Evolutionary conservation across 1,140 invertebrate species (phyloP).

Genomic region (Drosophila jambulina): DNA sequence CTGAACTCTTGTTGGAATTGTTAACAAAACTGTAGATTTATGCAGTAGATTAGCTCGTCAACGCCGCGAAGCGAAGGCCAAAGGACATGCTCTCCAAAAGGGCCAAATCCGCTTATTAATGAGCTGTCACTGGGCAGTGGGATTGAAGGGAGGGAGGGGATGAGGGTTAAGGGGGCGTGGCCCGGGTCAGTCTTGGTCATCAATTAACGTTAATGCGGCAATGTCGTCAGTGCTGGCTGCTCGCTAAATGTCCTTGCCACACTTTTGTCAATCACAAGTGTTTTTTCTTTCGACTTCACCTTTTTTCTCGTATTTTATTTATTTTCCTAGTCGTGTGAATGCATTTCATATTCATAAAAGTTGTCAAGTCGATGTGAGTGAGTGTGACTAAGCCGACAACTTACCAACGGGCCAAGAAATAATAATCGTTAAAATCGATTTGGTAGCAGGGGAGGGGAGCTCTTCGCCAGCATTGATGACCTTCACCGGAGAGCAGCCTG

Average conservation of each 20-base stretch:
- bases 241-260: slow-evolving; percentile 70
- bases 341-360: slow-evolving; percentile 76
- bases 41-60: slow-evolving; percentile 78
- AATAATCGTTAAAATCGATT: slow-evolving; percentile 81
- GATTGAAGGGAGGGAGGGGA: neutral
- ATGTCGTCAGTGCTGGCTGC: slow-evolving; percentile 40
- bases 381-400: slow-evolving; percentile 63
- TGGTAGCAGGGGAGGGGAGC: slow-evolving; percentile 22
- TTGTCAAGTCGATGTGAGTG: slow-evolving; percentile 31
- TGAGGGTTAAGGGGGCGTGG: slow-evolving; percentile 15
- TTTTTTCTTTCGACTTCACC: slow-evolving; percentile 3
- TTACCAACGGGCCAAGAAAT: slow-evolving; percentile 45
- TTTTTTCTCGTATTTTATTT: neutral
- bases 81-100: slow-evolving; percentile 43
- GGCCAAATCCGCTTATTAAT: slow-evolving; percentile 78
- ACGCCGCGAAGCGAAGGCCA: slow-evolving; percentile 54
- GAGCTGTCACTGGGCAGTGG: slow-evolving; percentile 63
- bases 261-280: slow-evolving; percentile 77
- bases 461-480: slow-evolving; percentile 56
- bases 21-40: slow-evolving; percentile 80
- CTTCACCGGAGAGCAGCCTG: slow-evolving; percentile 56
- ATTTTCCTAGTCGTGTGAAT: slow-evolving; percentile 50
- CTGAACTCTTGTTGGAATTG: slow-evolving; percentile 61
- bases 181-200: slow-evolving; percentile 59
- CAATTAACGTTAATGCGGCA: slow-evolving; percentile 68